Evolutionary conservation across 1,140 invertebrate genomes (phyloP).

Genomic region (Drosophila novamexicana): DNA sequence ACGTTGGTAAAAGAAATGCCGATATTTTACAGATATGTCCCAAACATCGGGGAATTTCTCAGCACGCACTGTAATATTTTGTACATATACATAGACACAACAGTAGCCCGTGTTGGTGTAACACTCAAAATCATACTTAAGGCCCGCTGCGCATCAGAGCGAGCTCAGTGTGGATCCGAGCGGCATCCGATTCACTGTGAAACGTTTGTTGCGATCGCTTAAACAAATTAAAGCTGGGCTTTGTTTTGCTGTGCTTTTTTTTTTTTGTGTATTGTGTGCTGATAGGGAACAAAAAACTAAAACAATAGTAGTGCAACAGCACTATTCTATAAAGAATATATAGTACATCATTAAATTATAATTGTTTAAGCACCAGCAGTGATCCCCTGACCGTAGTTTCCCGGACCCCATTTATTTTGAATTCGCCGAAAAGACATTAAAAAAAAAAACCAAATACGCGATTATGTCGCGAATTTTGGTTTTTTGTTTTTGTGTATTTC

Average conservation of each 20-base stretch:
- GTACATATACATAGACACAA: background rate
- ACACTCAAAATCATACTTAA: slow-evolving; percentile 50
- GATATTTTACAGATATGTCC: background rate
- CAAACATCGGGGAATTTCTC: slow-evolving; percentile 45
- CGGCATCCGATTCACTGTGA: slow-evolving; percentile 18
- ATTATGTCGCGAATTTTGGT: slow-evolving; percentile 51
- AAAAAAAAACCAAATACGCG: slow-evolving; percentile 10
- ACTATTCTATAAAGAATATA: background rate
- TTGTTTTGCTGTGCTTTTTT: slow-evolving; percentile 8
- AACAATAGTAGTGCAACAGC: slow-evolving; percentile 14
- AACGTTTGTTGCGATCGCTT: slow-evolving; percentile 18
- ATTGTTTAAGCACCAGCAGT: background rate
- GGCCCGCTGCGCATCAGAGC: slow-evolving; percentile 14
- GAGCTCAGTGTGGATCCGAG: slow-evolving; percentile 58
- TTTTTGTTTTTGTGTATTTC: slow-evolving; percentile 39
- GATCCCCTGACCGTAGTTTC: background rate
- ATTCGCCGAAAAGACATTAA: background rate
- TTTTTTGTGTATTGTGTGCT: background rate
- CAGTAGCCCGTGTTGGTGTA: slow-evolving; percentile 14
- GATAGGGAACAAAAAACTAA: slow-evolving; percentile 16
- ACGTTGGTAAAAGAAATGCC: slow-evolving; percentile 19
- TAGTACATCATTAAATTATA: background rate
- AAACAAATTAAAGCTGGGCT: slow-evolving; percentile 2
- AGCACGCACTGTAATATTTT: slow-evolving; percentile 2
- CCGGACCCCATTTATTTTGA: background rate